phyloP scores from a whole-genome alignment of 2,888 invertebrate genomes.

The Cephus pulcher region DNA sequence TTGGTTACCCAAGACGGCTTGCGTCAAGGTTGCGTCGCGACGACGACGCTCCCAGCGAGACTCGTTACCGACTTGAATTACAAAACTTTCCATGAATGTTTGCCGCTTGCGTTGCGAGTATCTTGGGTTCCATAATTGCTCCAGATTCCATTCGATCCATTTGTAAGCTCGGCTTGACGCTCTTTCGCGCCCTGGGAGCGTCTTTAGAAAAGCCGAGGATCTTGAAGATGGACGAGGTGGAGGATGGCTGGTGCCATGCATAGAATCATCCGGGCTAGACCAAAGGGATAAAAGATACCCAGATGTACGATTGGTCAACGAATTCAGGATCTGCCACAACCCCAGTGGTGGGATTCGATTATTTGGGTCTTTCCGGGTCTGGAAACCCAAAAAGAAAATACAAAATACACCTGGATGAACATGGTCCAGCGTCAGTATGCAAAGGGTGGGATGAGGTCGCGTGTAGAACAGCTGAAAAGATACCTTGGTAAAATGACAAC shows the following conservation, averaged over 20 bases:
- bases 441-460: too few species aligned
- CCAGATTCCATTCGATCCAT: constrained; percentile 14
- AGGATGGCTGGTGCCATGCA: too few species aligned
- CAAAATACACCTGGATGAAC: too few species aligned
- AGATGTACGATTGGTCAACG: constrained; percentile 41
- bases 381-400: too few species aligned
- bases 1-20: constrained; percentile 5
- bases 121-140: constrained; percentile 8
- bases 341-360: constrained; percentile 28
- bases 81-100: background rate
- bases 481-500: too few species aligned
- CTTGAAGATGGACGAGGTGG: too few species aligned
- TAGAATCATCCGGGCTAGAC: too few species aligned
- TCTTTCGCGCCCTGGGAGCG: background rate
- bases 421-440: too few species aligned
- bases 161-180: constrained; percentile 7
- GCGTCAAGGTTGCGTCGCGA: background rate
- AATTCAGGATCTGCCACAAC: constrained; percentile 38
- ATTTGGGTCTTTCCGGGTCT: too few species aligned
- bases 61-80: constrained; percentile 3
- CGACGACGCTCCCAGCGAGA: too few species aligned
- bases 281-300: constrained; percentile 28
- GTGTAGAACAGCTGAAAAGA: too few species aligned
- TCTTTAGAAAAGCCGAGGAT: too few species aligned
- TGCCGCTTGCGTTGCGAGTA: constrained; percentile 5